These are phyloP conservation scores for Dinocampus coccinellae DNA, from an alignment of 2,888 invertebrate species.

Conservation along the genomic window DNA sequence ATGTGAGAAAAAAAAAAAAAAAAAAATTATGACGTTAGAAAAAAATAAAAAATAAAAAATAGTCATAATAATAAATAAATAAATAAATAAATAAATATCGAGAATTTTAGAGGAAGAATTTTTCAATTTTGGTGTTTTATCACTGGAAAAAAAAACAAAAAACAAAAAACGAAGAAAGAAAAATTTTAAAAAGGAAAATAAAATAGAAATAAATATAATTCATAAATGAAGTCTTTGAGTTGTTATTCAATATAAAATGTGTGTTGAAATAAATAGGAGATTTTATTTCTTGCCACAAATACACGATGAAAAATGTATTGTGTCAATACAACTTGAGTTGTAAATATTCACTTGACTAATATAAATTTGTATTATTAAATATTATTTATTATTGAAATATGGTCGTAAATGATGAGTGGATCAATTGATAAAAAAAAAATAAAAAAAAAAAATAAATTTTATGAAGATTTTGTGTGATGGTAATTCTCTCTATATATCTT, in stretches of 20 bases:
- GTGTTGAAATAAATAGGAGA: not conserved
- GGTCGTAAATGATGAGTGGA: not conserved
- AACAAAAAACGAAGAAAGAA: not conserved
- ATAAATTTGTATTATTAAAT: not conserved
- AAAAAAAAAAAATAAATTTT: too few species aligned
- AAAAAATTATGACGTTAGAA: too few species aligned
- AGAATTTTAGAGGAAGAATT: too few species aligned
- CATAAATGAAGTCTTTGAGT: slow-evolving; percentile 10
- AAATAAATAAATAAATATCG: not conserved
- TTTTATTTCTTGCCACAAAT: not conserved
- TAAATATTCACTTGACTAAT: not conserved
- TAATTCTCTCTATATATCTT: too few species aligned
- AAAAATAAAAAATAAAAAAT: not conserved
- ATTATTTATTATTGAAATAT: not conserved
- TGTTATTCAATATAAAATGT: not conserved
- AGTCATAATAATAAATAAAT: not conserved
- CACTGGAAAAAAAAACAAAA: too few species aligned
- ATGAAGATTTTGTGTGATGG: too few species aligned
- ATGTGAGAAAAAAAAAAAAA: not conserved
- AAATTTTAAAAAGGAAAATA: not conserved
- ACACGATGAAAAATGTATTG: not conserved
- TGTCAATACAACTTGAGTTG: not conserved
- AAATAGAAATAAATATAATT: not conserved
- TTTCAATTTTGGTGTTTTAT: too few species aligned
- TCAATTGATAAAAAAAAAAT: too few species aligned